A percentile compares a stretch with the other conserved stretches of the same genome.
Evolutionary conservation across 1,140 invertebrate species (phyloP).

Genomic region (Physella acuta): DNA sequence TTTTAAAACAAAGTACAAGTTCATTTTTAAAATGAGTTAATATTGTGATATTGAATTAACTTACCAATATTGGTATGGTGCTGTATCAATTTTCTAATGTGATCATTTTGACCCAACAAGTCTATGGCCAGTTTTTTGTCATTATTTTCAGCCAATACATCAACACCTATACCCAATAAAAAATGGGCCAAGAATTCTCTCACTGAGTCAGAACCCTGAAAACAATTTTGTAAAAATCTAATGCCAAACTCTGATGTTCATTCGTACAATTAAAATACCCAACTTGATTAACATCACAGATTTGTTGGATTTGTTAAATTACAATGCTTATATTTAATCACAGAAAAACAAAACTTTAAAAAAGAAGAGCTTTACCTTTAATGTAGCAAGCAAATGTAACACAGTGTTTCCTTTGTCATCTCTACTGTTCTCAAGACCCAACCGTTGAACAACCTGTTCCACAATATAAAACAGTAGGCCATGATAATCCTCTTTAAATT

Average conservation of each 20-base stretch:
- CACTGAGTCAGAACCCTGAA: conserved; percentile 3
- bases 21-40: too few species aligned
- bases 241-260: too few species aligned
- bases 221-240: too few species aligned
- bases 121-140: not conserved
- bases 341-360: too few species aligned
- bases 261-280: too few species aligned
- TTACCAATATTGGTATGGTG: not conserved
- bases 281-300: too few species aligned
- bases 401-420: conserved; percentile 41
- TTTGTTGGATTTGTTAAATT: too few species aligned
- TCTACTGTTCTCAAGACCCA: conserved; percentile 15
- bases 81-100: not conserved
- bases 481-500: conserved; percentile 3
- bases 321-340: too few species aligned
- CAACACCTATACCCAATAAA: conserved; percentile 10
- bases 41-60: too few species aligned
- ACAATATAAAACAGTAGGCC: not conserved
- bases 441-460: not conserved
- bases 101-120: not conserved
- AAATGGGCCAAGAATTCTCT: conserved; percentile 8
- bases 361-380: too few species aligned
- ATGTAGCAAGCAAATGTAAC: conserved; percentile 29
- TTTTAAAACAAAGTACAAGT: too few species aligned
- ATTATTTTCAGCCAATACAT: conserved; percentile 13